Base-by-base conservation (phyloP, 2,888 invertebrate genomes). In the Prosapia bicincta region DNA sequence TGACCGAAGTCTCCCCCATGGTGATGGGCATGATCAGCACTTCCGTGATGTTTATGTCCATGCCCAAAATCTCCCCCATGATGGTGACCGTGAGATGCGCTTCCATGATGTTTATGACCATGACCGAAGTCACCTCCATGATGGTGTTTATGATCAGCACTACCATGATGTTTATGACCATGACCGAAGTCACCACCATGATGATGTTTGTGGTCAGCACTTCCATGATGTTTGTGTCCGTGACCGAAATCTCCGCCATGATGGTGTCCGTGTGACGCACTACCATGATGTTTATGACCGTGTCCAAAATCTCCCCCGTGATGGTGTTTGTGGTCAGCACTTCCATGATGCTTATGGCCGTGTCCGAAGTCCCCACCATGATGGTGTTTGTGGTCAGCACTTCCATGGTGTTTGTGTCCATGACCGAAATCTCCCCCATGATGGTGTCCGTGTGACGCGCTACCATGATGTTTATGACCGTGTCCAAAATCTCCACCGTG, bases 171-270 rank as follows among this genome's bases (percentile, higher is more conserved):
- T 79, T 87, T 86, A 75, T 86, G 84, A 0, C 85, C 85, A 7
- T 20, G 72, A 74, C 87, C 85, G 0, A 83, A 82, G n/a, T 86
- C 82, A 3, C 85, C 85, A 9, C 86, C 82, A 6, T 86, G 85
- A 79, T 87, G 86, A 74, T 86, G 84, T 2, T 82, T 77, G 84
- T 87, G 83, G 76, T 86, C 85, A 0, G 84, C 83, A 20, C 86
- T 82, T 1, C 86, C 85, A 24, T 86, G 83, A 7, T 86, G 86
- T 79, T 87, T 86, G 76, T 86, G 84, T 0, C 85, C 85, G 7
- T 83, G 79, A 83, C 87, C 83, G 77, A 86, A 85, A 76, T 85
- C 83, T 81, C 87, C 87, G 77, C 87, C 87, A 77, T 87, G 87
- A 15, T 71, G 26, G 78, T 88, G 87, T 65, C 86, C 86, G 30